Evolutionary conservation across 1,140 invertebrate genomes (phyloP), one percentile per base, ranked within the genome.

Genomic region (Neodiprion virginianus): DNA sequence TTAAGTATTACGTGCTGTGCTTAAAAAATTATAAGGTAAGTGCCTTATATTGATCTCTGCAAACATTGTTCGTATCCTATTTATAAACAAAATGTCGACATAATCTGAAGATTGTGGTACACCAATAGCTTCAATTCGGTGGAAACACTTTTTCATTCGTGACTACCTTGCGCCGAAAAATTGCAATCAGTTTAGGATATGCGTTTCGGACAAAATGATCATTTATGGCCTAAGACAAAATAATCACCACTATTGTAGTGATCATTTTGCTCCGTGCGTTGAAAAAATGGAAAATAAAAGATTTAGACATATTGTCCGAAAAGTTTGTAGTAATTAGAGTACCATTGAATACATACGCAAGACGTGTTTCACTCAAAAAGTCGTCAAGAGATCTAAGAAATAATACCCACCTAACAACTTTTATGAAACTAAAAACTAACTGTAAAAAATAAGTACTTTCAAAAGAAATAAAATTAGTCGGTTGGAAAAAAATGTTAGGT

Each of bases 81-180:
- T 61, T 61, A 61, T 61, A 61, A 61, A 61, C 53, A 61, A 61
- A 61, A 61, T 61, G 53, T 61, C 53, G 53, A 61, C 53, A 61
- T 61, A 3, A 61, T 4, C 53, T 61, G n/a, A 61, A 61, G 53
- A 61, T 61, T 61, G 7, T 61, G 53, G 8, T n/a, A 11, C 53
- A 61, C 53, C 53, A 4, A 61, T 11, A 61, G 11, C 53, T 61
- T 61, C 53, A 61, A 61, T 61, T 61, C 53, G 53, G 53, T 61
- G 53, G 0, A 12, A 1, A 12, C 1, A 61, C 53, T 61, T 61
- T 61, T 61, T 61, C 53, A 61, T n/a, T 61, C 53, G 53, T 4
- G 1, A 61, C 53, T 61, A 11, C 53, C n/a, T n/a, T n/a, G n/a
- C 53, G 53, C 53, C 53, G 53, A 61, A 61, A 61, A 61, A 61